Evolutionary conservation across 2,888 invertebrate genomes (phyloP).

Genomic region (Hypsopygia costalis): DNA sequence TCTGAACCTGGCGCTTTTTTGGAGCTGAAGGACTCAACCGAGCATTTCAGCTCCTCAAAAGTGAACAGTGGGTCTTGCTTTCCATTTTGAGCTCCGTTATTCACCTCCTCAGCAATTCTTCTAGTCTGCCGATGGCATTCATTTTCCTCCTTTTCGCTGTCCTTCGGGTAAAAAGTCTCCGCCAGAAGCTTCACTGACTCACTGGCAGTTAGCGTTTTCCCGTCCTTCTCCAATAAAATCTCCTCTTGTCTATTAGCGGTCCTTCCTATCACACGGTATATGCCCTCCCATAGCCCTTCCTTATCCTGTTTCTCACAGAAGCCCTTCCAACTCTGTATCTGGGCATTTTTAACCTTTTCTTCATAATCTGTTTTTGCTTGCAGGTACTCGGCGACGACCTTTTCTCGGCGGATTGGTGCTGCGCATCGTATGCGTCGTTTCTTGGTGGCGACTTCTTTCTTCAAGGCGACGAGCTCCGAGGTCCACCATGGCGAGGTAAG

Average conservation of each 20-base stretch:
- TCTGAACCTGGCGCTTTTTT: no score
- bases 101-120: neutral
- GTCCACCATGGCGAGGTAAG: conserved; percentile 22
- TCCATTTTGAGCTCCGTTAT: neutral
- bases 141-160: conserved; percentile 2
- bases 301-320: no score
- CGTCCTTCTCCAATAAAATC: conserved; percentile 3
- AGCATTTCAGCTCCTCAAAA: neutral
- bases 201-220: neutral
- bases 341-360: no score
- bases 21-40: no score
- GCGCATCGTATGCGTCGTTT: conserved; percentile 17
- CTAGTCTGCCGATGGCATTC: neutral
- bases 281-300: no score
- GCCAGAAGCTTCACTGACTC: conserved; percentile 8
- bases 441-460: conserved; percentile 12
- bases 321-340: no score
- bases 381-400: neutral
- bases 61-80: neutral
- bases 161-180: conserved; percentile 9
- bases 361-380: neutral
- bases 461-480: conserved; percentile 11
- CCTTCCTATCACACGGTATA: conserved; percentile 12
- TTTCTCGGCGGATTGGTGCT: conserved; percentile 5
- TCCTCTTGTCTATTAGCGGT: no score